A percentile compares a stretch with the other conserved stretches of the same genome.
Evolutionary conservation across 1,140 invertebrate genomes (phyloP).

Genomic region (Yoshiicerus persimilis): DNA sequence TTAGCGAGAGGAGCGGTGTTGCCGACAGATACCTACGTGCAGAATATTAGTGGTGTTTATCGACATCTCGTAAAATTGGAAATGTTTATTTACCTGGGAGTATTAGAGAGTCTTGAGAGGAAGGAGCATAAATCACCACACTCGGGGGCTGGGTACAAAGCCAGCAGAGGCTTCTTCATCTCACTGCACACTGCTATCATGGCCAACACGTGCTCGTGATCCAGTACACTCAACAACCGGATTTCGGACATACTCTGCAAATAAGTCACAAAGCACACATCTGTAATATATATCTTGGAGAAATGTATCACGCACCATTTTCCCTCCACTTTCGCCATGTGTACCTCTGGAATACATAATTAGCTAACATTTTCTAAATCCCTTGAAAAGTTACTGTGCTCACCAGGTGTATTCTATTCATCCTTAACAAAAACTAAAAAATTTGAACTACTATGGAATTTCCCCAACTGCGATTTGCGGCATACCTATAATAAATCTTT

Average conservation of each 20-base stretch:
- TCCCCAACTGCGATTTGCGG: no score
- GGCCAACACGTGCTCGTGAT: constrained; percentile 47
- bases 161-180: constrained; percentile 41
- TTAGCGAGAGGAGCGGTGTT: no score
- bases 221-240: constrained; percentile 45
- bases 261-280: neutral
- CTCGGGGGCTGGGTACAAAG: constrained; percentile 44
- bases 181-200: constrained; percentile 43
- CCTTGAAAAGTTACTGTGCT: no score
- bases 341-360: no score
- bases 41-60: no score
- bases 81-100: constrained; percentile 42
- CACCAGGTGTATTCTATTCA: no score
- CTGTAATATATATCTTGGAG: neutral
- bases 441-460: no score
- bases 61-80: neutral
- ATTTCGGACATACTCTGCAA: constrained; percentile 44
- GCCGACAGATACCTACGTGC: no score
- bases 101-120: constrained; percentile 46
- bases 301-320: neutral
- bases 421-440: no score
- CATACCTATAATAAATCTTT: no score
- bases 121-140: constrained; percentile 49
- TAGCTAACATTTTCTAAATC: no score
- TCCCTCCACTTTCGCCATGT: no score